Conservation (phyloP, 2,113 vertebrate genomes). For the Perca flavescens region DNA sequence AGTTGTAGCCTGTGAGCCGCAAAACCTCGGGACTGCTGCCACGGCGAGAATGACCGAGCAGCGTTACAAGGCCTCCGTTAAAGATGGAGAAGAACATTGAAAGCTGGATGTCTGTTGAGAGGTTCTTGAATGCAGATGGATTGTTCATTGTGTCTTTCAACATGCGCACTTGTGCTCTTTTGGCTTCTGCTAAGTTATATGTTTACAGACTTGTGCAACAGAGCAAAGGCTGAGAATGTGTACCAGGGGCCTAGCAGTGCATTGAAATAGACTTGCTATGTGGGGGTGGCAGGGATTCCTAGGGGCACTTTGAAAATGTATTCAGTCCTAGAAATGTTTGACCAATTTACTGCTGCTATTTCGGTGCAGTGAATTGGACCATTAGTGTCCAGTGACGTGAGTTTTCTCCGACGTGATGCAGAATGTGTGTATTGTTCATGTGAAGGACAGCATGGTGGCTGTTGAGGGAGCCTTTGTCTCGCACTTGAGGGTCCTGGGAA, state of each 20-base stretch:
- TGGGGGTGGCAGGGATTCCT: slow-evolving; percentile 4
- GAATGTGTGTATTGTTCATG: slow-evolving; percentile 48
- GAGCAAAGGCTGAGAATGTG: slow-evolving; percentile 59
- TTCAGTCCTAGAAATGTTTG: slow-evolving; percentile 33
- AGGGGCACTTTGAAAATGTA: slow-evolving; percentile 37
- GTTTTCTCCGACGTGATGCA: slow-evolving; percentile 43
- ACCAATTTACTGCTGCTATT: slow-evolving; percentile 30
- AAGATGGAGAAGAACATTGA: slow-evolving; percentile 47
- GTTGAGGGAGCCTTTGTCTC: slow-evolving; percentile 18
- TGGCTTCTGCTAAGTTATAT: slow-evolving; percentile 17
- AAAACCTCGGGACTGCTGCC: background rate
- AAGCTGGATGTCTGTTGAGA: slow-evolving; percentile 13
- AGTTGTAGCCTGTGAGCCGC: slow-evolving; percentile 3
- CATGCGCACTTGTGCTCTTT: background rate
- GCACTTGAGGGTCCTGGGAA: slow-evolving; percentile 28
- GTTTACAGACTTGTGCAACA: slow-evolving; percentile 61
- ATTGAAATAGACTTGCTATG: slow-evolving; percentile 35
- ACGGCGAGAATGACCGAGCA: background rate
- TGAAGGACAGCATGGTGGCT: background rate
- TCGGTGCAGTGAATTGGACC: slow-evolving; percentile 29
- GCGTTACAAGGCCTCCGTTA: slow-evolving; percentile 43
- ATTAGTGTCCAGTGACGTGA: slow-evolving; percentile 35
- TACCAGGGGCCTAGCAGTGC: slow-evolving; percentile 21
- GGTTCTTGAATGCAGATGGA: background rate
- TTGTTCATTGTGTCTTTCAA: slow-evolving; percentile 4